Conservation (phyloP, 2,888 invertebrate species). For the Perizoma affinitatum region DNA sequence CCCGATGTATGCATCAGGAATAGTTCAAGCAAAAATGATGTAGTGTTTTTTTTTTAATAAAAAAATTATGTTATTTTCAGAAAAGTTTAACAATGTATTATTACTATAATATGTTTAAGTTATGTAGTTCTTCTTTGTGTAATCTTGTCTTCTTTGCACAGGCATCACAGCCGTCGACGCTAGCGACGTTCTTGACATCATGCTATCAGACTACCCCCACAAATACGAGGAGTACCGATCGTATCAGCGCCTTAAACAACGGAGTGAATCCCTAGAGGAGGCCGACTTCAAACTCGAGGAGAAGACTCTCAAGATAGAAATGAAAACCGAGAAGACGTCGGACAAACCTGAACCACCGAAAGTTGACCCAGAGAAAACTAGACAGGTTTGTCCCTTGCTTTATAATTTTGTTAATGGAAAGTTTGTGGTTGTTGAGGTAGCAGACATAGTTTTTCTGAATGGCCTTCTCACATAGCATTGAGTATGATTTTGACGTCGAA, state of each 20-base stretch:
- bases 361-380: slow-evolving; percentile 70
- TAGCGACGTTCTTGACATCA: slow-evolving; percentile 96
- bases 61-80: too few species aligned
- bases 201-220: slow-evolving; percentile 97
- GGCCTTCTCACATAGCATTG: too few species aligned
- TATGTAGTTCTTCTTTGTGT: too few species aligned
- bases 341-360: slow-evolving; percentile 69
- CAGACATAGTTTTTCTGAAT: too few species aligned
- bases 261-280: slow-evolving; percentile 45
- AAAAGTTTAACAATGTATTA: too few species aligned
- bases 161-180: slow-evolving; percentile 95
- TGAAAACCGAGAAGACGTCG: slow-evolving; percentile 56
- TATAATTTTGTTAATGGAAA: background rate
- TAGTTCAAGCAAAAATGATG: too few species aligned
- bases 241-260: slow-evolving; percentile 84
- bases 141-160: slow-evolving; percentile 41
- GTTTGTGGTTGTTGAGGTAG: too few species aligned
- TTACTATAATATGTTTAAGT: too few species aligned
- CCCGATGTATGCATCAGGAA: too few species aligned
- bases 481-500: too few species aligned
- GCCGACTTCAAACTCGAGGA: slow-evolving; percentile 52
- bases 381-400: slow-evolving; percentile 58
- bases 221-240: slow-evolving; percentile 96
- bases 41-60: too few species aligned
- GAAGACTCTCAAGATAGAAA: slow-evolving; percentile 59